phyloP scores from a whole-genome alignment of 2,888 invertebrate species.

The Trichacis sp. region DNA sequence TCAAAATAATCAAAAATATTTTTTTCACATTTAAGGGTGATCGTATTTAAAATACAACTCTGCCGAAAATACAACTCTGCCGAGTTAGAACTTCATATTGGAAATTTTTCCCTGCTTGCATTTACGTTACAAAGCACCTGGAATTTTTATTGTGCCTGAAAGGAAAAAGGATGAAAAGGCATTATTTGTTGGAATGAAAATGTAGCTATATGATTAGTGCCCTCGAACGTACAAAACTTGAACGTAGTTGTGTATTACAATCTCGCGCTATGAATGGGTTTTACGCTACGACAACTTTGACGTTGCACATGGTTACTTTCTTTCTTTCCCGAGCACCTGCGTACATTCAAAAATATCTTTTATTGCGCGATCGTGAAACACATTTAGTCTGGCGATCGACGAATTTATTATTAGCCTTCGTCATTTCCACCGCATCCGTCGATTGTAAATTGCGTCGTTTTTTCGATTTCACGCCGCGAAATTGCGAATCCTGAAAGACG shows the following conservation, averaged over 20 bases:
- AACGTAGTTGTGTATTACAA: slow-evolving; percentile 20
- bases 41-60: too few species aligned
- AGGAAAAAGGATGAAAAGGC: too few species aligned
- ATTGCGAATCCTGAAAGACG: neutral
- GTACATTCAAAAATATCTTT: slow-evolving; percentile 1
- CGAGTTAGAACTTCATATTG: too few species aligned
- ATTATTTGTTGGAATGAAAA: neutral
- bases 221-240: slow-evolving; percentile 25
- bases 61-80: too few species aligned
- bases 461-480: neutral
- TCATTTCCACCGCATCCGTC: too few species aligned
- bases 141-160: too few species aligned
- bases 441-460: too few species aligned
- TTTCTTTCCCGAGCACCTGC: slow-evolving; percentile 11
- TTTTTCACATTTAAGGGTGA: too few species aligned
- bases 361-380: neutral
- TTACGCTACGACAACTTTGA: slow-evolving; percentile 17
- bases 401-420: too few species aligned
- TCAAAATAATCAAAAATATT: too few species aligned
- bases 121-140: too few species aligned
- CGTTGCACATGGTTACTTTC: slow-evolving; percentile 26
- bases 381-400: neutral
- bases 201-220: slow-evolving; percentile 11
- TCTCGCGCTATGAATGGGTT: slow-evolving; percentile 29
- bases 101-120: too few species aligned